phyloP scores from a whole-genome alignment of 2,888 invertebrate genomes.

The Gnatocerus cornutus region DNA sequence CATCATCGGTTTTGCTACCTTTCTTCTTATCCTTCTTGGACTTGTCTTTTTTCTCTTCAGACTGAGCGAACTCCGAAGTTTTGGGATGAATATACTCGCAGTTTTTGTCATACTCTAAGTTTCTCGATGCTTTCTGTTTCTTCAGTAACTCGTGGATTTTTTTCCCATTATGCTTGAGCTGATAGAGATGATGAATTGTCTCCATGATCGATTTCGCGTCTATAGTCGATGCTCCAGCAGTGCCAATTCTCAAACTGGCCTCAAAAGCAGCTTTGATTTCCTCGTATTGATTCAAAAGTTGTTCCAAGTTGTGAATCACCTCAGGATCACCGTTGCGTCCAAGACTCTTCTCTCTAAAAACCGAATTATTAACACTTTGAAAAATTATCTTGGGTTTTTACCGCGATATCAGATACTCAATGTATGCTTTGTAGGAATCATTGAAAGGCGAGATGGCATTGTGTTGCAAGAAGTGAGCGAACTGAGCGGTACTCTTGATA shows the following conservation, averaged over 20 bases:
- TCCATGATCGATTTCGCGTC: constrained; percentile 57
- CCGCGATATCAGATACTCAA: constrained; percentile 64
- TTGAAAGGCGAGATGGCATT: constrained; percentile 65
- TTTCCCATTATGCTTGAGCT: constrained; percentile 59
- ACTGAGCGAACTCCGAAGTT: neutral
- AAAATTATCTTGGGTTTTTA: constrained; percentile 49
- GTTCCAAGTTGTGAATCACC: constrained; percentile 55
- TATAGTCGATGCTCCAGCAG: constrained; percentile 13
- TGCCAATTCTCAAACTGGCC: constrained; percentile 44
- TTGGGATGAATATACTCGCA: constrained; percentile 56
- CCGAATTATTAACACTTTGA: constrained; percentile 11
- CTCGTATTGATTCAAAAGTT: constrained; percentile 58
- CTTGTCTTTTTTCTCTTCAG: constrained; percentile 7
- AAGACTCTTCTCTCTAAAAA: constrained; percentile 59
- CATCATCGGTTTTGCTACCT: constrained; percentile 9
- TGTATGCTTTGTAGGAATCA: constrained; percentile 64
- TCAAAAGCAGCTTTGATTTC: constrained; percentile 59
- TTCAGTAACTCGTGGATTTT: constrained; percentile 61
- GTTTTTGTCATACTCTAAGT: constrained; percentile 54
- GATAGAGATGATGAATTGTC: constrained; percentile 57
- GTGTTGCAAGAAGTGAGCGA: constrained; percentile 64
- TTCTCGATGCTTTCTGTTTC: constrained; percentile 58
- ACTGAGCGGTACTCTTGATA: constrained; percentile 61
- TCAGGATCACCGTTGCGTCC: constrained; percentile 54
- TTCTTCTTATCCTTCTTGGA: constrained; percentile 1